Evolutionary conservation across 2,113 vertebrate genomes (phyloP), one percentile per base, ranked within the genome.

Genomic region (Caranx melampygus): DNA sequence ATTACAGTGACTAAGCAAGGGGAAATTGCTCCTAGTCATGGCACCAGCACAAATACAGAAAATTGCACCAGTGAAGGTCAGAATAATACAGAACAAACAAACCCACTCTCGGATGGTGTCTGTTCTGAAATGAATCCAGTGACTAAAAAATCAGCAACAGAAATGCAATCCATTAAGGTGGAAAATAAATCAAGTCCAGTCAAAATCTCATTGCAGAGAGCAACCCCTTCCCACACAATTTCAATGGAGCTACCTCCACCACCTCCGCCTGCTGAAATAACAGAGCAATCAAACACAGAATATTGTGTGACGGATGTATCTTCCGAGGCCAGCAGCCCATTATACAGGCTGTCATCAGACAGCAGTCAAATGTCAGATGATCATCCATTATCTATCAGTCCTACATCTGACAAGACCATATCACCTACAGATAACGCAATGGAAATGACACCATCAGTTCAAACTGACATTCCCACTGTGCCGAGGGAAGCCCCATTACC

Each of bases 341-440:
- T 86, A 10, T 79, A 88, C 68, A 82, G 72, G 47, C 40, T 83
- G 18, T 90, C 90, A 83, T 83, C 84, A 49, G 15, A 57, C 12
- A 88, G 75, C 71, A 88, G 87, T 69, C 70, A 78, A 64, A 44
- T 11, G 12, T 84, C 87, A 79, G 87, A 90, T 62, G 58, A 64
- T 75, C 78, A 65, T 64, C 72, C 62, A 35, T 52, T 65, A 82
- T 75, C 90, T 16, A 58, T 40, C 57, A 89, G 64, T 87, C 75
- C 85, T 33, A 52, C 51, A 21, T 79, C 84, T 73, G 86, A 89
- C 42, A 62, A 72, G 51, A 58, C 54, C 42, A 1, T n/a, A 37
- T 79, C 83, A 58, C 70, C 83, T 14, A 78, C 40, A 4, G 52
- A 78, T 33, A 54, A 76, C 40, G 54, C 58, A 59, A 37, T 57